Evolutionary conservation across 2,888 invertebrate genomes (phyloP).

Genomic region (Fabriciana adippe): DNA sequence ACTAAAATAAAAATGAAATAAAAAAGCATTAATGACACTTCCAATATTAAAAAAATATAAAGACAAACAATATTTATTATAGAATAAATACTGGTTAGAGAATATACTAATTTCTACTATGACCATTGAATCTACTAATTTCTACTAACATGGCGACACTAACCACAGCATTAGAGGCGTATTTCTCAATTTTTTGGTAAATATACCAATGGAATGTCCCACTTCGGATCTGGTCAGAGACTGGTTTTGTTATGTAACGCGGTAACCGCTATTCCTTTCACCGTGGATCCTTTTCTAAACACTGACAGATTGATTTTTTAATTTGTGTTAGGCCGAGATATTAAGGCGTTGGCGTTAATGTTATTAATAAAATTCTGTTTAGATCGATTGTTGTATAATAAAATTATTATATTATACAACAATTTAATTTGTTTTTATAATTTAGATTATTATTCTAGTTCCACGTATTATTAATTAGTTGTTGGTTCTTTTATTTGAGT

Average conservation of each 20-base stretch:
- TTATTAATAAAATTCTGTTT: too few species aligned
- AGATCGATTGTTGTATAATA: too few species aligned
- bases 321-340: neutral
- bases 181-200: conserved; percentile 37
- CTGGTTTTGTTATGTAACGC: conserved; percentile 37
- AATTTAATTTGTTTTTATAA: too few species aligned
- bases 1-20: too few species aligned
- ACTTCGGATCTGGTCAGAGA: conserved; percentile 30
- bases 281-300: conserved; percentile 31
- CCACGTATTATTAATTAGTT: too few species aligned
- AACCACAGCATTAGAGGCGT: conserved; percentile 14
- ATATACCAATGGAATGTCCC: conserved; percentile 32
- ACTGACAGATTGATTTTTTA: conserved; percentile 25
- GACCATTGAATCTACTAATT: neutral
- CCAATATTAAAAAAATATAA: neutral
- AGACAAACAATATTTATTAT: neutral
- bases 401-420: too few species aligned
- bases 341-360: neutral
- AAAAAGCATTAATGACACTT: neutral
- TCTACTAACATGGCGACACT: neutral
- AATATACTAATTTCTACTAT: neutral
- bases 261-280: conserved; percentile 33
- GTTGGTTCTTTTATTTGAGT: too few species aligned
- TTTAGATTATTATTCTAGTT: too few species aligned
- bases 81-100: neutral